phyloP scores from a whole-genome alignment of 2,888 invertebrate species.

The Agonopterix subpropinquella region DNA sequence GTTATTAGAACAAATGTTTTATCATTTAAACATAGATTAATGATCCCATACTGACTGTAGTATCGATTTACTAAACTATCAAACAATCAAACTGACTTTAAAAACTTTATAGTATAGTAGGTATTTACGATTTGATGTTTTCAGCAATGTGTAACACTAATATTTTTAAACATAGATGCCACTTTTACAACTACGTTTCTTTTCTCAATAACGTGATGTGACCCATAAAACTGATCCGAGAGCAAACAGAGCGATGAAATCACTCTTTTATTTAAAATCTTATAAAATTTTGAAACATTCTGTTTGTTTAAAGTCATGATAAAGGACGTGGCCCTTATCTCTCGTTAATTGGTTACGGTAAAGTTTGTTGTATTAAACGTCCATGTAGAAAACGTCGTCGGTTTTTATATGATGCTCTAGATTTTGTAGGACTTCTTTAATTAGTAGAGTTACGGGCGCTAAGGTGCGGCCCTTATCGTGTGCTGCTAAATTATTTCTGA shows the following conservation, averaged over 20 bases:
- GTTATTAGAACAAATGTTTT: too few species aligned
- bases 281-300: conserved; percentile 32
- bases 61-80: too few species aligned
- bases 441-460: conserved; percentile 28
- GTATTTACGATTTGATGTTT: too few species aligned
- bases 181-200: too few species aligned
- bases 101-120: too few species aligned
- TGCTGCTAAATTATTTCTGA: conserved; percentile 17
- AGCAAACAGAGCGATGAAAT: conserved; percentile 41
- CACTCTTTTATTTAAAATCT: conserved; percentile 33
- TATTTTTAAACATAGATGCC: too few species aligned
- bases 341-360: conserved; percentile 43
- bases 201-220: conserved; percentile 2
- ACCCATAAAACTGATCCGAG: conserved; percentile 40
- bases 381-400: too few species aligned
- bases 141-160: too few species aligned
- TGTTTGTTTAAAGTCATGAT: conserved; percentile 47
- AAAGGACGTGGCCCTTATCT: conserved; percentile 53
- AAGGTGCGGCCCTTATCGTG: conserved; percentile 56
- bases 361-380: conserved; percentile 19
- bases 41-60: too few species aligned
- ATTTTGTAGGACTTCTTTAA: conserved; percentile 17
- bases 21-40: too few species aligned
- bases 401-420: conserved; percentile 3
- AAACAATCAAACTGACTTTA: too few species aligned